Evolutionary conservation across 2,113 vertebrate genomes (phyloP), one percentile per base, ranked within the genome.

Genomic region (Oriolus oriolus): DNA sequence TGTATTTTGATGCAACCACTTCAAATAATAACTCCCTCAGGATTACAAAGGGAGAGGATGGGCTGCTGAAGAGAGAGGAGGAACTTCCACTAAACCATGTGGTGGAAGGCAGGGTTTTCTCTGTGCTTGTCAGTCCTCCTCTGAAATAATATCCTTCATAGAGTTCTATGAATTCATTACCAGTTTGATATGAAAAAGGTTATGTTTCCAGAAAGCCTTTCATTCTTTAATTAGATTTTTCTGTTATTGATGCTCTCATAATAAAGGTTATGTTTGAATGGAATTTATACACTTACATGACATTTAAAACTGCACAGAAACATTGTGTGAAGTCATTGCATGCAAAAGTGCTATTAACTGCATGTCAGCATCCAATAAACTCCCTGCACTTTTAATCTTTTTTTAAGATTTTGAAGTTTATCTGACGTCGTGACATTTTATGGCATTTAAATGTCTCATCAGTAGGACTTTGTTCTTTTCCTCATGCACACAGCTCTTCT

Each of bases 141-240:
- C 66, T 87, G 75, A 90, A 95, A 78, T 47, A 87, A 65, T 65
- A 79, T 77, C 60, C 59, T 39, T 76, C 35, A 21, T 8, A 50
- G 80, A 74, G 84, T 87, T 88, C 79, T 87, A 59, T 83, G 82
- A 54, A 95, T 85, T 95, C 77, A 78, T 94, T 89, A 66, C 45
- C 53, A 83, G 70, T 95, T 74, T 22, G 5, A 76, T 88, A 93
- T 39, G 71, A 86, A 84, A 94, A 95, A 83, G 87, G 66, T 85
- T 96, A 79, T 52, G 59, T 85, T 91, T 96, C 73, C 79, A 80
- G 22, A 33, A 76, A 93, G 50, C 45, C 61, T 93, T 95, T 92
- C 79, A 84, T 84, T 75, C 85, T 94, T 96, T 96, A 89, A 96
- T 92, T 93, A 91, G 76, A 93, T 95, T 94, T 95, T 91, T 86